phyloP scores from a whole-genome alignment of 2,113 vertebrate species.

The Actenoides hombroni region DNA sequence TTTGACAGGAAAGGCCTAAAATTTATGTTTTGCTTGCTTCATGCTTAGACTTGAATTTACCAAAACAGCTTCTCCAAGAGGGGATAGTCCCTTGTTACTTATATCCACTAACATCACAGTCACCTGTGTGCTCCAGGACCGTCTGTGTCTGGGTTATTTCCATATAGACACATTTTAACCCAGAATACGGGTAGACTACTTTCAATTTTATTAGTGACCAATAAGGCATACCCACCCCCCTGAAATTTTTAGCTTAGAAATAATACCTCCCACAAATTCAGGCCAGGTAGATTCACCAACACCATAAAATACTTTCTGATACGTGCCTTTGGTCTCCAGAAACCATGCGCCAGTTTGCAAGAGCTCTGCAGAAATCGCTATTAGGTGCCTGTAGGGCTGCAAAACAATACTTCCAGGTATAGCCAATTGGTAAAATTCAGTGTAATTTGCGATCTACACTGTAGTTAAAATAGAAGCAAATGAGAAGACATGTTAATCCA shows the following conservation, averaged over 20 bases:
- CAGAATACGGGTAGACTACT: not conserved
- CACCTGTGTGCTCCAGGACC: not conserved
- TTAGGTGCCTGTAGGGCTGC: not conserved
- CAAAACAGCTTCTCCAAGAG: conserved; percentile 23
- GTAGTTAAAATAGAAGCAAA: not conserved
- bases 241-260: not conserved
- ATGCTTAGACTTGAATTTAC: conserved; percentile 67
- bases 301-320: not conserved
- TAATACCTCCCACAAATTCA: not conserved
- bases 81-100: conserved; percentile 54
- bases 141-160: conserved; percentile 5
- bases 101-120: conserved; percentile 24
- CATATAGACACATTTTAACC: not conserved
- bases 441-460: not conserved
- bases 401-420: not conserved
- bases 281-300: not conserved
- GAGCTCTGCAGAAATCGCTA: not conserved
- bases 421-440: not conserved
- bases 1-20: conserved; percentile 65
- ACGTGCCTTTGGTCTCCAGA: not conserved
- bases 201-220: not conserved
- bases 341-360: not conserved
- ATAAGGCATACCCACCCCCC: not conserved
- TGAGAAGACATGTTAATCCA: not conserved
- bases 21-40: conserved; percentile 68